Evolutionary conservation across 2,888 invertebrate species (phyloP), one percentile per base, ranked within the genome.

Genomic region (Nebria salina): DNA sequence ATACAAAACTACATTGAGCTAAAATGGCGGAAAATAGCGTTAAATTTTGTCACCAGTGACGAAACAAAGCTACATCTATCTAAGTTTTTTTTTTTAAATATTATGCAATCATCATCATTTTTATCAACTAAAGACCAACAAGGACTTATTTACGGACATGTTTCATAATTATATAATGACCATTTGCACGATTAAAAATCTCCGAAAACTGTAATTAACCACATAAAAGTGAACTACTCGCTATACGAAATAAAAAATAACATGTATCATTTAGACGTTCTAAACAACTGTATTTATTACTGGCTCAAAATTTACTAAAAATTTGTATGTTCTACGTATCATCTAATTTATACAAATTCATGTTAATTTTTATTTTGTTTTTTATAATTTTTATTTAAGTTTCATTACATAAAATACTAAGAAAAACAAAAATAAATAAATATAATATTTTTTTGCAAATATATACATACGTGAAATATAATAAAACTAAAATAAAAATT

Each of bases 1-100:
- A 81, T 81, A 81, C 81, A 81, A 81, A 81, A 81, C 81, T 81
- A 81, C 81, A 81, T 76, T 81, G 81, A 81, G 76, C 26, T 76
- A 81, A 72, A 81, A 81, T 76, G 76, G 81, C 81, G 75, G 76
- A 81, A 76, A 81, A 81, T 81, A 76, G 81, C 81, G 66, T 76
- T 76, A 54, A 54, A 54, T 54, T 11, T 54, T 3, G 54, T 54
- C 54, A 54, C 54, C 54, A 72, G 80, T 80, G 80, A 80, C 75
- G 80, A 75, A 80, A 80, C 75, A 74, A 80, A 80, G 80, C 80
- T 75, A 80, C 80, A 75, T 68, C 75, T 80, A 80, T 75, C 80
- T 80, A 80, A 75, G 72, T 75, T 75, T 80, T 26, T 15, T 80
- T 26, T 15, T 70, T 0, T 54, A 34, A 34, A 34, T 54, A 76